phyloP scores from a whole-genome alignment of 2,888 invertebrate species.

The Eulithis prunata region DNA sequence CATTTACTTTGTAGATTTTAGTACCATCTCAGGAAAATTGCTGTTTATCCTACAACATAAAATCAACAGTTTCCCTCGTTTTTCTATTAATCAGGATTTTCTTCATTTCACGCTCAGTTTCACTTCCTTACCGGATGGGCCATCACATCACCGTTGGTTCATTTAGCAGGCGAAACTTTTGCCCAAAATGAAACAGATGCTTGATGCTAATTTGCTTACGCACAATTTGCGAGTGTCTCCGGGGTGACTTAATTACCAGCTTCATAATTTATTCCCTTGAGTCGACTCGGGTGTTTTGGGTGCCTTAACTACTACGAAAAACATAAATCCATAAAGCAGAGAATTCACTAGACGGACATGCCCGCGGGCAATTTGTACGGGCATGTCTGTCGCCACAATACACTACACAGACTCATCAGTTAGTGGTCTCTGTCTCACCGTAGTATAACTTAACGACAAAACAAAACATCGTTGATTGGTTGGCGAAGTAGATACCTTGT shows the following conservation, averaged over 20 bases:
- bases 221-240: slow-evolving; percentile 40
- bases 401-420: no score
- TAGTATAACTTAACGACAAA: no score
- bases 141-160: slow-evolving; percentile 19
- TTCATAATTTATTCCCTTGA: slow-evolving; percentile 37
- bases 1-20: no score
- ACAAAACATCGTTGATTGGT: no score
- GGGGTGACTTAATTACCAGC: slow-evolving; percentile 35
- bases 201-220: slow-evolving; percentile 41
- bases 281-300: slow-evolving; percentile 16
- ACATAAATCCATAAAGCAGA: no score
- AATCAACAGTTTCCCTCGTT: neutral
- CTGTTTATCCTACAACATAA: neutral
- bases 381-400: no score
- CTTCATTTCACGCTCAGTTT: slow-evolving; percentile 24
- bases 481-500: neutral
- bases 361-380: no score
- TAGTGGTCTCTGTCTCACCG: no score
- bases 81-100: slow-evolving; percentile 11
- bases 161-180: slow-evolving; percentile 34
- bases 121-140: slow-evolving; percentile 24
- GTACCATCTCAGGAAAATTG: no score
- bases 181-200: slow-evolving; percentile 37
- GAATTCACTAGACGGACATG: no score
- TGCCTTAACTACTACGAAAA: no score